Percentiles rank a stretch among this genome's conserved stretches.
These are phyloP conservation scores for Mythimna impura DNA, from an alignment of 2,888 invertebrate genomes.

Conservation along the genomic window DNA sequence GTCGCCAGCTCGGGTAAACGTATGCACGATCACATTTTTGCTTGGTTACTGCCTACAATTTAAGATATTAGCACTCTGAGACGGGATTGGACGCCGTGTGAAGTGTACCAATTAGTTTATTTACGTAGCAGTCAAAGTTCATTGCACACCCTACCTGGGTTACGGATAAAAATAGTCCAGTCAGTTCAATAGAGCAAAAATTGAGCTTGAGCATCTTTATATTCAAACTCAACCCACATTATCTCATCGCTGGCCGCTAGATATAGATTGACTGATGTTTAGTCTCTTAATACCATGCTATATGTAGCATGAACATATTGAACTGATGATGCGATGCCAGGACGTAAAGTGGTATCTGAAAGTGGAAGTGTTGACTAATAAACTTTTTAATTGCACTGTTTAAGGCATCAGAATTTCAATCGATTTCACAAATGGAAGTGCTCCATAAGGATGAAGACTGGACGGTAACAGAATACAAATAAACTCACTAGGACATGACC, in stretches of 20 bases:
- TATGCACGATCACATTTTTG: slow-evolving; percentile 51
- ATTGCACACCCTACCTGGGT: slow-evolving; percentile 72
- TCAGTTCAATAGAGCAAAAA: slow-evolving; percentile 63
- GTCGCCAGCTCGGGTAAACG: slow-evolving; percentile 44
- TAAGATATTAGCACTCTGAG: slow-evolving; percentile 39
- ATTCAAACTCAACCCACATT: slow-evolving; percentile 30
- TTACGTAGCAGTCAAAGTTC: slow-evolving; percentile 82
- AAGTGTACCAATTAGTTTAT: slow-evolving; percentile 71
- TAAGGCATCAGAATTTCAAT: slow-evolving; percentile 29
- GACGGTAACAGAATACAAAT: slow-evolving; percentile 42
- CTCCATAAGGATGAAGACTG: slow-evolving; percentile 13
- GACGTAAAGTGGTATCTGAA: slow-evolving; percentile 7
- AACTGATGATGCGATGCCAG: neutral
- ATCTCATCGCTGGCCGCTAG: slow-evolving; percentile 34
- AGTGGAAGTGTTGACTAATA: slow-evolving; percentile 3
- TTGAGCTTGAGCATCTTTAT: slow-evolving; percentile 36
- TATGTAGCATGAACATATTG: slow-evolving; percentile 28
- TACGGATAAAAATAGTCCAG: slow-evolving; percentile 70
- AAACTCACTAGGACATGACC: slow-evolving; percentile 18
- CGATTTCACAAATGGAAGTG: slow-evolving; percentile 34
- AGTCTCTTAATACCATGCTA: slow-evolving; percentile 24
- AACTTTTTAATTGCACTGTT: slow-evolving; percentile 16
- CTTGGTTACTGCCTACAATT: slow-evolving; percentile 19
- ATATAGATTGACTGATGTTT: slow-evolving; percentile 33
- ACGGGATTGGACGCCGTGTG: slow-evolving; percentile 62